phyloP scores from a whole-genome alignment of 1,140 invertebrate genomes.

The Zaprionus inermis region DNA sequence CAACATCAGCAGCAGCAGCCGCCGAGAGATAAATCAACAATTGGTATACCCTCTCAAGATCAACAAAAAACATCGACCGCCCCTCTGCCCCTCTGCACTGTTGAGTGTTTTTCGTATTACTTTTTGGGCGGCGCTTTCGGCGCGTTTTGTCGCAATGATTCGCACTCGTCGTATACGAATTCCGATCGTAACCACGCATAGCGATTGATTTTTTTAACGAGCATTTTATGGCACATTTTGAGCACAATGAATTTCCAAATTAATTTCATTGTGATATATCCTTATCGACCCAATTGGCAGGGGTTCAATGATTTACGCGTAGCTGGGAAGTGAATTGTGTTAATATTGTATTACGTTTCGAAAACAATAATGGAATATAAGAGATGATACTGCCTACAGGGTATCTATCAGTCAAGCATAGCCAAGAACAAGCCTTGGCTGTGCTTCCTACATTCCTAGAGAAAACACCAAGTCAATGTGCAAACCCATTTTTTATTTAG shows the following conservation, averaged over 20 bases:
- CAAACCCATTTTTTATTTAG: too few species aligned
- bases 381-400: neutral
- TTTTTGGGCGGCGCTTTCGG: constrained; percentile 42
- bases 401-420: neutral
- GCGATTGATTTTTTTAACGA: constrained; percentile 30
- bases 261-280: constrained; percentile 16
- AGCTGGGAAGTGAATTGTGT: neutral
- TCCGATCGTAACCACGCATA: constrained; percentile 36
- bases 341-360: too few species aligned
- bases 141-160: constrained; percentile 35
- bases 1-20: constrained; percentile 27
- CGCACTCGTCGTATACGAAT: constrained; percentile 28
- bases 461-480: too few species aligned
- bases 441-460: too few species aligned
- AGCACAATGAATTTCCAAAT: constrained; percentile 18
- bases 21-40: constrained; percentile 79
- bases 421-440: neutral
- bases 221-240: constrained; percentile 15
- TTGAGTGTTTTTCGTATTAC: constrained; percentile 37
- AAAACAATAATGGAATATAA: too few species aligned
- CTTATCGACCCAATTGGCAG: constrained; percentile 11
- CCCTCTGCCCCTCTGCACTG: neutral
- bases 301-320: neutral
- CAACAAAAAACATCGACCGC: constrained; percentile 53
- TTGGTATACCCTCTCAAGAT: constrained; percentile 73